Evolutionary conservation across 2,113 vertebrate genomes (phyloP), one percentile per base, ranked within the genome.

Genomic region (Toxostoma redivivum): DNA sequence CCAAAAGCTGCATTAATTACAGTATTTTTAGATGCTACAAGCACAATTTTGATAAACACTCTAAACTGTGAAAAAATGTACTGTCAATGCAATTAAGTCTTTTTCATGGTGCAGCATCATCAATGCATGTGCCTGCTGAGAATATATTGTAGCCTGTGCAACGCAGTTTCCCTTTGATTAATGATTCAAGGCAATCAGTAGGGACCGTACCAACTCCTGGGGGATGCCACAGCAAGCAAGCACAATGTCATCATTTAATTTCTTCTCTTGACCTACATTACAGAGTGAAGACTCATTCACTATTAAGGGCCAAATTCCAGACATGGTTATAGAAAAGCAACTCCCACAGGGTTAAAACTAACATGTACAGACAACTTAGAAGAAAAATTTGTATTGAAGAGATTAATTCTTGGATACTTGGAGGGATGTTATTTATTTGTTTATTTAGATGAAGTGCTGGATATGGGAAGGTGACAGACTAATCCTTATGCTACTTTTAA

Each of bases 21-120:
- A 87, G 82, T 97, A 95, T 97, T 97, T 98, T 97, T 97, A 96
- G 95, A 96, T 87, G 84, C 57, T 92, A 92, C 73, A 95, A 97
- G 92, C 91, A 95, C 71, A 96, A 94, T 95, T 97, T 70, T 94
- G 86, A 95, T 97, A 95, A 97, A 93, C 65, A 72, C 47, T 96
- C 79, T 78, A 92, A 95, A 91, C 56, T 77, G 45, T 72, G 61
- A 86, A 97, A 94, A 96, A 96, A 16, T 51, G 35, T 66, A 38
- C 81, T 81, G 80, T 86, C 90, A 84, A 61, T 65, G 92, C 76
- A 94, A 95, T 92, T 88, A 95, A 96, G 87, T 81, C 78, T 88
- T 95, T 96, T 93, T 73, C 90, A 66, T 60, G 45, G 40, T 93
- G 91, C 93, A 93, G 94, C 83, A 86, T 73, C 90, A 94, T 94